phyloP scores from a whole-genome alignment of 2,888 invertebrate genomes.

The Drosophila phalerata region DNA sequence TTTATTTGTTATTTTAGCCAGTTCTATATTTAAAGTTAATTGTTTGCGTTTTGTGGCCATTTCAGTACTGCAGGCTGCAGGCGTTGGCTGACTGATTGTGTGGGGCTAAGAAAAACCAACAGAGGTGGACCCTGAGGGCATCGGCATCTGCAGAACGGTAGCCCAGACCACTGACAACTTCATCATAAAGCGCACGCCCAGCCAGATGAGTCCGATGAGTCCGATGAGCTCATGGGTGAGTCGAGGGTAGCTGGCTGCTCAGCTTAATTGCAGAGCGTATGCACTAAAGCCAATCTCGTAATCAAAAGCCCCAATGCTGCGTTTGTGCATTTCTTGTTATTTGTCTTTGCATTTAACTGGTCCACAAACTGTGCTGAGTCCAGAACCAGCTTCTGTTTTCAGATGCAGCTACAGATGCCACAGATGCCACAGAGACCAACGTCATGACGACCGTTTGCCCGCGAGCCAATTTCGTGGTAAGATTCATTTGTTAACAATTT shows the following conservation, averaged over 20 bases:
- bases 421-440: constrained; percentile 10
- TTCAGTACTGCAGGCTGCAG: neutral
- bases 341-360: constrained; percentile 74
- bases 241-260: neutral
- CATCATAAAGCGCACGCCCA: constrained; percentile 71
- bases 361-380: constrained; percentile 24
- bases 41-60: neutral
- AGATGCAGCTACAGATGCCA: constrained; percentile 11
- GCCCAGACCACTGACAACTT: constrained; percentile 73
- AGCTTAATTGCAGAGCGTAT: constrained; percentile 61
- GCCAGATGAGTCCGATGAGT: constrained; percentile 2
- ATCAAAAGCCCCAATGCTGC: constrained; percentile 64
- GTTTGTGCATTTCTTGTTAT: constrained; percentile 64
- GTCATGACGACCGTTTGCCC: constrained; percentile 51
- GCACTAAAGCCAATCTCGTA: constrained; percentile 53
- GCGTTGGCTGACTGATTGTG: constrained; percentile 38
- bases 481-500: constrained; percentile 79
- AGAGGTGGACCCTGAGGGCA: constrained; percentile 22
- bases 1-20: neutral
- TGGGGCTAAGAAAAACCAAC: constrained; percentile 53
- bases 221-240: neutral
- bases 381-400: constrained; percentile 35
- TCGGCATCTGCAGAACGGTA: constrained; percentile 56
- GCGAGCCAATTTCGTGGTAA: constrained; percentile 72
- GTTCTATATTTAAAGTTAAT: constrained; percentile 4